A percentile compares a stretch with the other conserved stretches of the same genome.
phyloP scores from a whole-genome alignment of 2,797 vertebrate species.

The Cuniculus paca region DNA sequence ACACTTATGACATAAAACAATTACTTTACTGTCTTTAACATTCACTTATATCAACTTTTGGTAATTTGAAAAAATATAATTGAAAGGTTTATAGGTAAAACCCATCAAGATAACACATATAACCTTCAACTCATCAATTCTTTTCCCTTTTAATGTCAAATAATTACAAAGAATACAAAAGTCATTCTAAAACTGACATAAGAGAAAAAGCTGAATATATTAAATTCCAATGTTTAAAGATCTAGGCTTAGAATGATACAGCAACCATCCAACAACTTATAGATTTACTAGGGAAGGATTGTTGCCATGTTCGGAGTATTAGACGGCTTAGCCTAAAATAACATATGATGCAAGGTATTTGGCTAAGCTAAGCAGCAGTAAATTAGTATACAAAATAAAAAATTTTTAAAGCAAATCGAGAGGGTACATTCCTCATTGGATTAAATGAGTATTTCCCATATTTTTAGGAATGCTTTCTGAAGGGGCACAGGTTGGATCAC shows the following conservation, averaged over 20 bases:
- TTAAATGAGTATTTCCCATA: neutral
- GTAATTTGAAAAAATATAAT: constrained; percentile 54
- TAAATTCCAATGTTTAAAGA: constrained; percentile 35
- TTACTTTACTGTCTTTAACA: constrained; percentile 28
- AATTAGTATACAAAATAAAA: neutral
- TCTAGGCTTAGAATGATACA: constrained; percentile 36
- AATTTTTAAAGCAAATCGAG: constrained; percentile 3
- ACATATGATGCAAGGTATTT: neutral
- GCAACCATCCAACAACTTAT: neutral
- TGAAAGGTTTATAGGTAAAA: constrained; percentile 55
- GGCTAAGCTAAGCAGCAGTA: constrained; percentile 22
- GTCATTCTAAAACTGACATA: constrained; percentile 19
- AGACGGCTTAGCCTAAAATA: constrained; percentile 12
- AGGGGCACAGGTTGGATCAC: neutral
- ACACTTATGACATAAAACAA: neutral
- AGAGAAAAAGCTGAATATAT: neutral
- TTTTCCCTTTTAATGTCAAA: constrained; percentile 29
- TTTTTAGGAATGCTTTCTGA: constrained; percentile 56
- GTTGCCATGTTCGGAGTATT: neutral
- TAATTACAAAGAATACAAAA: constrained; percentile 49
- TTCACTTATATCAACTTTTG: neutral
- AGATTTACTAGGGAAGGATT: neutral
- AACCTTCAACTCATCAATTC: neutral
- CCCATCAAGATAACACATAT: constrained; percentile 29
- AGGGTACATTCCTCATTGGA: neutral